Base-by-base conservation (phyloP, 2,888 invertebrate species). In the Epicampocera succincta region DNA sequence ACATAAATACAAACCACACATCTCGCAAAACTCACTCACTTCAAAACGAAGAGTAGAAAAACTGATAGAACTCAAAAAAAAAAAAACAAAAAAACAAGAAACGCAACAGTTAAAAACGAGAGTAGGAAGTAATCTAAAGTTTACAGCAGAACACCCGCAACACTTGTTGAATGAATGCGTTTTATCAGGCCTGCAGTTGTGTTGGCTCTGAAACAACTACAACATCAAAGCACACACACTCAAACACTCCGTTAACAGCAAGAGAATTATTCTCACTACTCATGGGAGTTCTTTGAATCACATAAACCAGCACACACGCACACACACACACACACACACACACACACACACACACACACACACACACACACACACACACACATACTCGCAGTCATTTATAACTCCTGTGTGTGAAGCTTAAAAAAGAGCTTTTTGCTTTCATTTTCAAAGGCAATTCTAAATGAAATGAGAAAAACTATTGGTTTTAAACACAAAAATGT, bases 81-180 rank as follows among this genome's bases (percentile, higher is more conserved):
- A n/a, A n/a, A n/a, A n/a, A n/a, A n/a, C n/a, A n/a, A n/a, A n/a
- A n/a, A n/a, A n/a, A n/a, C n/a, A 21, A 61, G 48, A 33, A 66
- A 66, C 44, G 56, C 74, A 60, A 78, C 74, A 71, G 74, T 66
- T 71, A 66, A 52, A 74, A 71, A 65, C 48, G 65, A 75, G 60
- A 65, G 74, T 75, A 78, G 82, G 74, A 82, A 82, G 74, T 82
- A 71, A 61, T 78, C 74, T 82, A 71, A 33, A 82, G 3, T 56
- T 21, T 48, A 19, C 33, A 74, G 56, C 74, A 69, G 66, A 82
- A 78, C 68, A 19, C 74, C 61, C 25, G 29, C 61, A 80, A 52
- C 63, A 82, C 78, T 78, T 75, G 82, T 78, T 78, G 78, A 74
- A 78, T 78, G 82, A 74, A 78, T 78, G 82, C 66, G 69, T 58